Base-by-base conservation (phyloP, 2,113 vertebrate species). In the Perca flavescens region DNA sequence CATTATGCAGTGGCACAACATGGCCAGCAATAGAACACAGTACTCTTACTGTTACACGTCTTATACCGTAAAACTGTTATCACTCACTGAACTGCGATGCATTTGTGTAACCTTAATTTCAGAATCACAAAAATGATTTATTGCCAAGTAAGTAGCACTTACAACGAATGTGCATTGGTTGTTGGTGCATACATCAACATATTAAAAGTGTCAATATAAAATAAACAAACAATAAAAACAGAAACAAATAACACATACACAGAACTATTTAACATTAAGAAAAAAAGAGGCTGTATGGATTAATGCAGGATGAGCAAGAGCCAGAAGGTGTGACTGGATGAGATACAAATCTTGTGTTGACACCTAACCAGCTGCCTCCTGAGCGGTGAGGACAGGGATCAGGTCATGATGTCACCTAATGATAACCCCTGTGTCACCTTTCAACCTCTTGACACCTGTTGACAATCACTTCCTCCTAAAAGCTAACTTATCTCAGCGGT, bases 391-490 rank as follows among this genome's bases (percentile, higher is more conserved):
- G 91, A 89, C 83, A 76, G 84, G 53, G 81, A 88, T 89, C 76
- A 77, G 88, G 85, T 89, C 82, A 31, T 17, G 88, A 91, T 82
- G 62, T 79, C 31, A 86, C 83, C 78, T 62, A 3, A 46, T 28
- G 91, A 93, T 93, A 93, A 93, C 92, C 86, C 77, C 77, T 0
- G 14, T 36, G 53, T 82, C 74, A 88, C 89, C 87, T 93, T 85
- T 91, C 50, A 92, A 92, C 89, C 88, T 82, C 77, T 85, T 85
- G 88, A 92, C 91, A 88, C 88, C 78, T 63, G 6, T 52, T 60
- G 79, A 79, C 85, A 74, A 82, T 69, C 86, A 81, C 85, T 91
- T 92, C 91, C 89, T 83, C 60, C 77, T 47, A 58, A 85, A 86
- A 90, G 78, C 84, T 83, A 77, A 79, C 60, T 83, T 87, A 91